Conservation (phyloP, 2,888 invertebrate species). For the Epiperipatus broadwayi region DNA sequence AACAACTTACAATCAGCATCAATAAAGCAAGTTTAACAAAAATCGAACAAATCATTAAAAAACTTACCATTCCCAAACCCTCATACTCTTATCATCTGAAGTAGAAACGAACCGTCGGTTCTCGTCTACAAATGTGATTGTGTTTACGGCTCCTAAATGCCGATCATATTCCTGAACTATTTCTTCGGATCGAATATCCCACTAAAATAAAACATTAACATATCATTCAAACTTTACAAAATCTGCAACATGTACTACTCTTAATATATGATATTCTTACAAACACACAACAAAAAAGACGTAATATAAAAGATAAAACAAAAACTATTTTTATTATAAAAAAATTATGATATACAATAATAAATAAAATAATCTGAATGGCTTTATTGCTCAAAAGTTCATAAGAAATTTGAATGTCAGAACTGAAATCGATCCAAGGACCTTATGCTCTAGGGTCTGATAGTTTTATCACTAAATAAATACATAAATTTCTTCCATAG, state of each 20-base stretch:
- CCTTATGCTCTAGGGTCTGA: no score
- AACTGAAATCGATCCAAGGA: no score
- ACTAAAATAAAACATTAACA: slow-evolving; percentile 38
- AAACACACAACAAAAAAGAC: slow-evolving; percentile 7
- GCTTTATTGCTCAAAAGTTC: no score
- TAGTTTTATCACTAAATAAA: no score
- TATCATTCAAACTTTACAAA: not conserved
- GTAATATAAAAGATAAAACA: slow-evolving; percentile 14
- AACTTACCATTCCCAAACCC: slow-evolving; percentile 93
- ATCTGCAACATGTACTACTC: not conserved
- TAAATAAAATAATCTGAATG: no score
- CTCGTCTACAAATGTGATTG: slow-evolving; percentile 97
- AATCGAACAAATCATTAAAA: slow-evolving; percentile 6
- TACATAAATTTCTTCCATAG: no score
- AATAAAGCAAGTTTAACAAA: slow-evolving; percentile 4
- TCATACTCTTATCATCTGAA: slow-evolving; percentile 92
- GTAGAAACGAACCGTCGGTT: slow-evolving; percentile 94
- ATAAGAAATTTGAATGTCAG: no score
- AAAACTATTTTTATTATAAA: slow-evolving; percentile 4
- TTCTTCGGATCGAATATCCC: slow-evolving; percentile 86
- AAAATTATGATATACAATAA: not conserved
- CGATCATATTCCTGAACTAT: slow-evolving; percentile 95
- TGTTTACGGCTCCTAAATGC: slow-evolving; percentile 94
- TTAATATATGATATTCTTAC: not conserved
- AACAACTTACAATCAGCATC: not conserved